phyloP scores from a whole-genome alignment of 2,113 vertebrate species.

The Gobius niger region DNA sequence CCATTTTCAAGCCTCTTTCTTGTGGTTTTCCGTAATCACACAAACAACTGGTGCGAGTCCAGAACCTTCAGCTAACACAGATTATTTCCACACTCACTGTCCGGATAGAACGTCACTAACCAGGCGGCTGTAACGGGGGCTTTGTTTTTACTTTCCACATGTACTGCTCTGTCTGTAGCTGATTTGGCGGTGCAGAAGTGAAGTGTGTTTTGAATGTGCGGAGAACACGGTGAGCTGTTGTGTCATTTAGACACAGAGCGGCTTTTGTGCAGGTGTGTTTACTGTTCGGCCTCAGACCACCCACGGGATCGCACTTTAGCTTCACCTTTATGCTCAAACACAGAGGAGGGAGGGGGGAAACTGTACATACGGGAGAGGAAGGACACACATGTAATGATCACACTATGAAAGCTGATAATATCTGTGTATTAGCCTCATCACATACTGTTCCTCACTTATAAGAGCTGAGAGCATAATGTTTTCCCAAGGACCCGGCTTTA shows the following conservation, averaged over 20 bases:
- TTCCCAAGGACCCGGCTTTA: too few species aligned
- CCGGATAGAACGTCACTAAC: background rate
- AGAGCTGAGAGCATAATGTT: too few species aligned
- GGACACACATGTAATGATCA: too few species aligned
- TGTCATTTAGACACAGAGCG: background rate
- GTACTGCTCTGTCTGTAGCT: background rate
- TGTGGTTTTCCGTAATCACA: slow-evolving; percentile 29
- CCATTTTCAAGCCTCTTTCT: background rate
- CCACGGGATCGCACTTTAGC: background rate
- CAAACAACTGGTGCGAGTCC: slow-evolving; percentile 10
- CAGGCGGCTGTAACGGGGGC: slow-evolving; percentile 1
- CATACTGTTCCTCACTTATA: too few species aligned
- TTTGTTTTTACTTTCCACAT: background rate
- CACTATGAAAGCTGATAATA: too few species aligned
- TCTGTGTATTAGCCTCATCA: too few species aligned
- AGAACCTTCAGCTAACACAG: slow-evolving; percentile 10
- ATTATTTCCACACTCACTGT: slow-evolving; percentile 30
- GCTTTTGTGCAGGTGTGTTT: slow-evolving; percentile 2
- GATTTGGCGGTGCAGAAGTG: background rate
- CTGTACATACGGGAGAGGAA: background rate
- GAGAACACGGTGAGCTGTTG: background rate
- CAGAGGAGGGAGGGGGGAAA: too few species aligned
- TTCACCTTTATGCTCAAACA: background rate
- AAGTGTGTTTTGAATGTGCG: background rate
- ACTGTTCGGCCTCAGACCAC: background rate